Base-by-base conservation (phyloP, 2,888 invertebrate species). In the Rhopalosiphum nymphaeae region DNA sequence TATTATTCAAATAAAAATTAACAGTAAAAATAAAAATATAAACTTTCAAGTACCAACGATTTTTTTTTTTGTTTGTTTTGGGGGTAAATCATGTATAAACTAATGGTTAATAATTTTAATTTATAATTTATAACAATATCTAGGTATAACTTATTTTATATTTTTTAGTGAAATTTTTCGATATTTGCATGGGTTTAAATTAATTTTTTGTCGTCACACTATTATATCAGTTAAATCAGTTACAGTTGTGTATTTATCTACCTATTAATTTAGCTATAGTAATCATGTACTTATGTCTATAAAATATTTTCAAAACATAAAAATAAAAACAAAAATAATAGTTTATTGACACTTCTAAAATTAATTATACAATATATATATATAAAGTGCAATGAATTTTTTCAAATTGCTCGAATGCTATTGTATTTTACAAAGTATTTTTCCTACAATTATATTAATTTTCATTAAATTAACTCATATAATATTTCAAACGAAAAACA, bases 341-440 rank as follows among this genome's bases (percentile, higher is more conserved):
- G 89, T 89, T 89, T 89, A 90, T 90, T 90, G 89, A 90, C 89
- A 90, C 61, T 90, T 90, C 16, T 46, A 61, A 90, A 90, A 61
- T 61, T 61, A 78, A 67, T 90, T 67, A 67, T 49, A 90, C 61
- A 78, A 86, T 86, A 78, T 78, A 78, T 56, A 56, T 49, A 56
- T 89, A 90, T 36, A 90, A 67, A 67, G 36, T 49, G 67, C 67
- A 90, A 90, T 90, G 25, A 67, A 36, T 67, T 90, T 67, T 46
- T 46, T 67, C 67, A 90, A 67, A 57, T 90, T 67, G 46, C 67
- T 36, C 36, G 2, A 67, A 90, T 49, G n/a, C 49, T 25, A 78
- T n/a, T 49, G 44, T 46, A 61, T 44, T 44, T 89, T 89, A 42
- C 56, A 44, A 26, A 42, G 78, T 78, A 78, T 21, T 78, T 67